Base-by-base conservation (phyloP, 1,140 invertebrate species). In the Eufriesea mexicana region DNA sequence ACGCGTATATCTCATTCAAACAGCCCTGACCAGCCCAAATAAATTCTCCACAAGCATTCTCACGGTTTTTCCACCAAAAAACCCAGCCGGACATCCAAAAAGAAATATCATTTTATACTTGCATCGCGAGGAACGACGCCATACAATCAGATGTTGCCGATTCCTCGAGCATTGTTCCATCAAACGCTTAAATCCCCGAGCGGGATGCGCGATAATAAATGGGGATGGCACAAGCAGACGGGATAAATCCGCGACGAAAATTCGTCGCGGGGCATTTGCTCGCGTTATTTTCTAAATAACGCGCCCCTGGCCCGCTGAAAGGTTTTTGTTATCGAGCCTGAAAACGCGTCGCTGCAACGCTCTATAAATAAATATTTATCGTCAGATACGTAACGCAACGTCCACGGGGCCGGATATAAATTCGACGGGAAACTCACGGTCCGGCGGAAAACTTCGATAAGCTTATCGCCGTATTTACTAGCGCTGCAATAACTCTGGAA, bases 331-430 rank as follows among this genome's bases (percentile, higher is more conserved):
- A 72, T 79, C 78, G 78, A 79, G 67, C 23, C 20, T n/a, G 71
- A 23, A 62, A 54, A 54, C 49, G 75, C 67, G n/a, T 12, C 45
- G 57, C 9, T 25, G 55, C 51, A 59, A 59, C n/a, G 55, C 45
- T 72, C 67, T 49, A 79, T 79, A 79, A 79, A 79, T 79, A 79
- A 79, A 79, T 79, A 79, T 72, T 79, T 79, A 79, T 79, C 68
- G 67, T 25, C 47, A 72, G 71, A 79, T 72, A 72, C 78, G 68
- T 73, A 72, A 79, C 78, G 47, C 49, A 79, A 62, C 57, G 47
- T 72, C 55, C 67, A 25, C 67, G 54, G 45, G 54, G 49, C 62
- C 28, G 78, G 57, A 62, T 72, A 72, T 72, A 79, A 72, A 72
- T 72, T 72, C 68, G 67, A 72, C 55, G 55, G 55, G 45, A 72